These are phyloP conservation scores for Zeus faber DNA, from an alignment of 2,113 vertebrate genomes.

Conservation along the genomic window DNA sequence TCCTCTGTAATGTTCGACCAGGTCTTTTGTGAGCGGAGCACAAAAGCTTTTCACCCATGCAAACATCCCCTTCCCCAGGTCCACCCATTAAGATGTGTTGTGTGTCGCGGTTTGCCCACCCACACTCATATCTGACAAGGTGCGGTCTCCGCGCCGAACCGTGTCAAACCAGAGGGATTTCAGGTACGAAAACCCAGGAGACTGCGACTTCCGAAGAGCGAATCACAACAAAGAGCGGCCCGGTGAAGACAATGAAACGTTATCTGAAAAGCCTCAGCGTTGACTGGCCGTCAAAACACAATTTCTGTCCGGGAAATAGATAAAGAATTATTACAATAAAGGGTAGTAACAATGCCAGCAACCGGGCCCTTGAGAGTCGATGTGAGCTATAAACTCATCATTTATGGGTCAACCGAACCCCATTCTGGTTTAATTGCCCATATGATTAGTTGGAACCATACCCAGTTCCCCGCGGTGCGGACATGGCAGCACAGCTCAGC, in stretches of 20 bases:
- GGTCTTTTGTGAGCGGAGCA: slow-evolving; percentile 44
- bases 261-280: no score
- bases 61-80: slow-evolving; percentile 46
- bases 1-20: slow-evolving; percentile 43
- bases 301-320: no score
- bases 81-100: slow-evolving; percentile 30
- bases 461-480: slow-evolving; percentile 28
- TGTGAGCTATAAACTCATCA: slow-evolving; percentile 42
- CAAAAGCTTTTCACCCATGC: slow-evolving; percentile 57
- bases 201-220: not conserved
- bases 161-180: no score
- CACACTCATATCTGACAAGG: slow-evolving; percentile 25
- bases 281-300: slow-evolving; percentile 5
- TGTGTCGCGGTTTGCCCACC: slow-evolving; percentile 34
- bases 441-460: slow-evolving; percentile 59
- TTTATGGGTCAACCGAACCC: slow-evolving; percentile 67
- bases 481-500: slow-evolving; percentile 41
- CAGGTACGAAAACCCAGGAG: no score
- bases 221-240: not conserved
- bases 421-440: slow-evolving; percentile 73
- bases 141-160: no score
- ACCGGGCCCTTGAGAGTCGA: not conserved
- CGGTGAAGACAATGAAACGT: not conserved
- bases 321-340: no score
- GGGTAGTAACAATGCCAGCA: not conserved